Evolutionary conservation across 2,888 invertebrate genomes (phyloP), one percentile per base, ranked within the genome.

Genomic region (Chloroclysta siterata): DNA sequence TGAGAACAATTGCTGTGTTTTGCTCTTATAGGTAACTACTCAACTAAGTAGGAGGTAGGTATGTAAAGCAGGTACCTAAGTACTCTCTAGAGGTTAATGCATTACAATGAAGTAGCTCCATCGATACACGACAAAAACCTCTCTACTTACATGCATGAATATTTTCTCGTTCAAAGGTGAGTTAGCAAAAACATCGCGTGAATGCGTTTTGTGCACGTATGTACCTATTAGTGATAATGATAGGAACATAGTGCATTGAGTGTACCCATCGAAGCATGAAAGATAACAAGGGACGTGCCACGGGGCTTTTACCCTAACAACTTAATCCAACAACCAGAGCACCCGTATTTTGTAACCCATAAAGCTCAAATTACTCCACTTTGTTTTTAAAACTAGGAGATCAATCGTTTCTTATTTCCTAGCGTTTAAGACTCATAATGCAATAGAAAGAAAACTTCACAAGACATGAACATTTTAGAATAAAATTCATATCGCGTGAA

Each of bases 251-350:
- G 51, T 52, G 74, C 73, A 79, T 79, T 76, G 77, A 78, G 69
- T 54, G 68, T 55, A 71, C 60, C 71, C 70, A 76, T 77, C 75
- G 75, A 79, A 81, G 74, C 80, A 80, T 83, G 78, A 80, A 76
- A 80, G 84, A 84, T 84, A 84, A 79, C 75, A 72, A 77, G 78
- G 74, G 74, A 63, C 72, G 69, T 69, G 71, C 69, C 63, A 66
- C 64, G 65, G 65, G 62, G 71, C 71, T 74, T 70, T 72, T 58
- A 60, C 52, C 54, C 60, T 58, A 58, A 53, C 64, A 62, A 66
- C 61, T 63, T 47, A 22, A 46, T 48, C 48, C 53, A 28, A 47
- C n/a, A 52, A 60, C 46, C 11, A 48, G 15, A 41, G 13, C 42
- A 58, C 41, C 53, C 46, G 62, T 68, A 65, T 55, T 42, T 6